These are phyloP conservation scores for Clavelina lepadiformis DNA, from an alignment of 23 tunicate genomes.

Conservation along the genomic window DNA sequence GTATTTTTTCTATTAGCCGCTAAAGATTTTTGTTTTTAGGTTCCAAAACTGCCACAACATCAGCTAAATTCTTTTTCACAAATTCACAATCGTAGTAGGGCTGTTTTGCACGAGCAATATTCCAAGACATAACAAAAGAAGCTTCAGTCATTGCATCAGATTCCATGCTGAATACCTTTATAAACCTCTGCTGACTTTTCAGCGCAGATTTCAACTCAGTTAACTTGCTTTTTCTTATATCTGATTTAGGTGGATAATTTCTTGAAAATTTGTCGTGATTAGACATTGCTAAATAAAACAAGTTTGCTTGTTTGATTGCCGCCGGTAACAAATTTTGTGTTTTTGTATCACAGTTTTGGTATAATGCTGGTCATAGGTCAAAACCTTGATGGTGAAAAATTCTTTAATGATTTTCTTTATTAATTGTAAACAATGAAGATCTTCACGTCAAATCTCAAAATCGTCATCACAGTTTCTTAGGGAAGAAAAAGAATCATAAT, in stretches of 20 bases:
- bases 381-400: no score
- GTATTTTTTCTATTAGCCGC: constrained; percentile 10
- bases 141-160: constrained; percentile 31
- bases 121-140: constrained; percentile 17
- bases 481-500: no score
- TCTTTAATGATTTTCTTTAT: no score
- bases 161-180: constrained; percentile 16
- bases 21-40: constrained; percentile 22
- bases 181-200: constrained; percentile 21
- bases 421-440: no score
- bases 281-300: no score
- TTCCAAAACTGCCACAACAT: constrained; percentile 16
- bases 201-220: constrained; percentile 26
- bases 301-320: no score
- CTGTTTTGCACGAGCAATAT: constrained; percentile 9
- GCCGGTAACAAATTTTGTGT: no score
- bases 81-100: constrained; percentile 8
- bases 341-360: no score
- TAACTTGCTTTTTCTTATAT: constrained; percentile 24
- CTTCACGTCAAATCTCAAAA: no score
- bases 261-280: constrained; percentile 27
- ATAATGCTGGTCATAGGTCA: no score
- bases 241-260: constrained; percentile 35
- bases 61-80: constrained; percentile 10
- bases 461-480: no score